phyloP scores from a whole-genome alignment of 2,888 invertebrate genomes.

The Trimorus sp. region DNA sequence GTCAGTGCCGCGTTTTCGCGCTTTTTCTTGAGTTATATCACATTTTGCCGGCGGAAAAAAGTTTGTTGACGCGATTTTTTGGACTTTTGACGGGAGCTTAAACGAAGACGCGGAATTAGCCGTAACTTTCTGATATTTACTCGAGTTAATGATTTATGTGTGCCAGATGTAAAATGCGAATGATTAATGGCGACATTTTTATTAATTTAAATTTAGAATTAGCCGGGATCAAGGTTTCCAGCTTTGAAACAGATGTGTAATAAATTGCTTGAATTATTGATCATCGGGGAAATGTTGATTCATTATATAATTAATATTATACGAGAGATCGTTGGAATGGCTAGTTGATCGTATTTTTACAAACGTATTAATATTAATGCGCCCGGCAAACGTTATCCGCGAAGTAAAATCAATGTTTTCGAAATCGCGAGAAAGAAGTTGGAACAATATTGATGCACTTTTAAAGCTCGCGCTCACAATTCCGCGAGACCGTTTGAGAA shows the following conservation, averaged over 20 bases:
- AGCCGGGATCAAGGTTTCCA: too few species aligned
- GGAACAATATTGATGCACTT: background rate
- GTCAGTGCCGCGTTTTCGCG: too few species aligned
- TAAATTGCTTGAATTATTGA: too few species aligned
- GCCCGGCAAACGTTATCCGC: too few species aligned
- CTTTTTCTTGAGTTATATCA: background rate
- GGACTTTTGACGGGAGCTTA: slow-evolving; percentile 45
- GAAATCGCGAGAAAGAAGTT: background rate
- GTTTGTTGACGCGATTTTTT: slow-evolving; percentile 44
- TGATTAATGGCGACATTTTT: too few species aligned
- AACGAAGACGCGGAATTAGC: slow-evolving; percentile 39
- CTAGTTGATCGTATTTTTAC: too few species aligned
- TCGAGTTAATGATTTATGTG: slow-evolving; percentile 5
- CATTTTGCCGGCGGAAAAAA: slow-evolving; percentile 27
- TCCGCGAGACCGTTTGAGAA: background rate
- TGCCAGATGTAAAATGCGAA: background rate
- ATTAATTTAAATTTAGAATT: too few species aligned
- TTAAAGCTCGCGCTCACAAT: too few species aligned
- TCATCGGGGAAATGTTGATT: background rate
- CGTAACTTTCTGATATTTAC: slow-evolving; percentile 33
- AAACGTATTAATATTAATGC: too few species aligned
- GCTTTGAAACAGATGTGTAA: too few species aligned
- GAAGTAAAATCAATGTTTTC: background rate
- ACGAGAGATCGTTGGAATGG: too few species aligned
- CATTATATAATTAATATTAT: background rate